Base-by-base conservation (phyloP, 1,140 invertebrate genomes). In the Solenopsis invicta region DNA sequence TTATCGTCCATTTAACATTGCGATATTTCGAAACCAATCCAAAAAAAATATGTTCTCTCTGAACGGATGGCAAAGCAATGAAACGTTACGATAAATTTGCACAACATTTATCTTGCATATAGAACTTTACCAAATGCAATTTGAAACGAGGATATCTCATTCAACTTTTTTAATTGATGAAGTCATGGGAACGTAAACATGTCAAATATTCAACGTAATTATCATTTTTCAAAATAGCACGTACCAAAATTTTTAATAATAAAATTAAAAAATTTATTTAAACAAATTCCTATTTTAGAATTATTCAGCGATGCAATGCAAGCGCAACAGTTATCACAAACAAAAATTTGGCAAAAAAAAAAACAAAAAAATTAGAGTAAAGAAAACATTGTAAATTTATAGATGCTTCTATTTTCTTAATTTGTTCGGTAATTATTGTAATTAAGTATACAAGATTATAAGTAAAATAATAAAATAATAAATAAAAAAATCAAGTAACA, bases 121-220 rank as follows among this genome's bases (percentile, higher is more conserved):
- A 74, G 8, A 4, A 45, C 29, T 82, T 82, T 82, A 34, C 13
- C 59, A 45, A 52, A 69, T 13, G 24, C 9, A 50, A 18, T 81
- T 84, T 59, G 61, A 52, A 75, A 66, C 37, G 34, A n/a, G 62
- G 13, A 74, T 74, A 48, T 3, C 21, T 34, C 16, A 52, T 34
- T 71, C 50, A 24, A 56, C n/a, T 61, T 37, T 74, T 84, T 84
- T 84, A 61, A 74, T 84, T 84, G 69, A 45, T 9, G 71, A 21
- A n/a, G 41, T 82, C 13, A 9, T 4, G 16, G 16, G 6, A 59
- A 82, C 29, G 52, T 62, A 80, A 80, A 69, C n/a, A 48, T 16
- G 54, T 80, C 8, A 82, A 71, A 72, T 82, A 72, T 45, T 81
- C 45, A 56, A 66, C 18, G 54, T 54, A 54, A 82, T 82, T 72